Evolutionary conservation across 2,888 invertebrate species (phyloP).

Genomic region (Argyresthia goedartella): DNA sequence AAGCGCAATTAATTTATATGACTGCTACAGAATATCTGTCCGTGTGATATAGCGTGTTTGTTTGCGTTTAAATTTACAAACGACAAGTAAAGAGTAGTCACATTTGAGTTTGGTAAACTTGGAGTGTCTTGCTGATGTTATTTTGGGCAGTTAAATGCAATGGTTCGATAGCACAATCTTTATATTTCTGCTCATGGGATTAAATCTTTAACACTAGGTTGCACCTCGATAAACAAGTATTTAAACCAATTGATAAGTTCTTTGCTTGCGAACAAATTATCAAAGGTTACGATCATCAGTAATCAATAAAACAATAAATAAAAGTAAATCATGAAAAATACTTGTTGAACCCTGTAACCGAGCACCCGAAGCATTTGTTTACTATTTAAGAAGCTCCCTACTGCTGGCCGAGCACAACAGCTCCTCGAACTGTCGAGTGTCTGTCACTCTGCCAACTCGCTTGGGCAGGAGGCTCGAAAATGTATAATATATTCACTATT

Average conservation of each 20-base stretch:
- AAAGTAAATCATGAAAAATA: not conserved
- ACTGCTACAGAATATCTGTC: constrained; percentile 65
- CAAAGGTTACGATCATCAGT: not conserved
- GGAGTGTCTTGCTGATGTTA: constrained; percentile 11
- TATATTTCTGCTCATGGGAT: no score
- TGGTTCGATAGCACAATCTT: no score
- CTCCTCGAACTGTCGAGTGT: constrained; percentile 42
- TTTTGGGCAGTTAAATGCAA: no score
- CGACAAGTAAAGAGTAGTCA: constrained; percentile 33
- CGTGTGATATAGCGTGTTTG: no score
- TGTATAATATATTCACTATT: constrained; percentile 60
- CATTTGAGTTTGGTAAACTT: constrained; percentile 45
- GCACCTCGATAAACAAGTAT: no score
- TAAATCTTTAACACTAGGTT: no score
- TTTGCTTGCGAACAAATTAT: no score
- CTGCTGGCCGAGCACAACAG: constrained; percentile 4
- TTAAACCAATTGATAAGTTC: no score
- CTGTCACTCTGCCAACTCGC: constrained; percentile 22
- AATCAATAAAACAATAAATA: not conserved
- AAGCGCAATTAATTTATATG: constrained; percentile 66
- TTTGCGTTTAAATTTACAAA: no score
- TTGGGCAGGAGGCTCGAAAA: constrained; percentile 36
- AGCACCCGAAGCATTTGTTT: not conserved
- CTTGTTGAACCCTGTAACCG: no score
- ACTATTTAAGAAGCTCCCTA: not conserved